Conservation (phyloP, 2,113 vertebrate genomes). For the Eidolon helvum region DNA sequence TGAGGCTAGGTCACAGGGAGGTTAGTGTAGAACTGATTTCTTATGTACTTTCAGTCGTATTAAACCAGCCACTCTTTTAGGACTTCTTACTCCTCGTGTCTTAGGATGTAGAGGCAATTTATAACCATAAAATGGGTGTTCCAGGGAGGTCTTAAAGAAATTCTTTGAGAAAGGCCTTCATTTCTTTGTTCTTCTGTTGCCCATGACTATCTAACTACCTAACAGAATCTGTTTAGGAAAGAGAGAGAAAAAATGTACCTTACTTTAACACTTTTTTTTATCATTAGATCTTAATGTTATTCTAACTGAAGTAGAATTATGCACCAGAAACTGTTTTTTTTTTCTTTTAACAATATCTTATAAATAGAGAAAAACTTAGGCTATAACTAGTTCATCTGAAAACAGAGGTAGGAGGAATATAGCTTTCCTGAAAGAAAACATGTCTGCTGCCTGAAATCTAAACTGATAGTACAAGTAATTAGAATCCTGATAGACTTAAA, state of each 20-base stretch:
- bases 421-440: background rate
- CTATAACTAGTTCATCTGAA: background rate
- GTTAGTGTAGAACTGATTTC: too few species aligned
- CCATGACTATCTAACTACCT: too few species aligned
- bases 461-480: background rate
- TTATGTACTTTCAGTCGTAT: too few species aligned
- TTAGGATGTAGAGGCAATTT: too few species aligned
- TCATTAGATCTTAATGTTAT: background rate
- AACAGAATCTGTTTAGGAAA: background rate
- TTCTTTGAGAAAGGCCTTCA: too few species aligned
- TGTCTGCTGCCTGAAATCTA: background rate
- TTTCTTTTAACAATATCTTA: background rate
- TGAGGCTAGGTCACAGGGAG: too few species aligned
- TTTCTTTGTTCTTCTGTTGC: too few species aligned
- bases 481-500: background rate
- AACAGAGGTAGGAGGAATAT: background rate
- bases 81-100: too few species aligned
- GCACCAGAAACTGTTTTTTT: background rate
- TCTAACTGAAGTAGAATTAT: background rate
- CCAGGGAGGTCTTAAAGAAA: too few species aligned
- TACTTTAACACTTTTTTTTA: background rate
- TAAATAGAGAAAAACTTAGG: background rate
- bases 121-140: too few species aligned
- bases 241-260: background rate
- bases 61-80: too few species aligned